Evolutionary conservation across 92 coral and sea anemone species (phyloP).

Genomic region (Blastomussa wellsi): DNA sequence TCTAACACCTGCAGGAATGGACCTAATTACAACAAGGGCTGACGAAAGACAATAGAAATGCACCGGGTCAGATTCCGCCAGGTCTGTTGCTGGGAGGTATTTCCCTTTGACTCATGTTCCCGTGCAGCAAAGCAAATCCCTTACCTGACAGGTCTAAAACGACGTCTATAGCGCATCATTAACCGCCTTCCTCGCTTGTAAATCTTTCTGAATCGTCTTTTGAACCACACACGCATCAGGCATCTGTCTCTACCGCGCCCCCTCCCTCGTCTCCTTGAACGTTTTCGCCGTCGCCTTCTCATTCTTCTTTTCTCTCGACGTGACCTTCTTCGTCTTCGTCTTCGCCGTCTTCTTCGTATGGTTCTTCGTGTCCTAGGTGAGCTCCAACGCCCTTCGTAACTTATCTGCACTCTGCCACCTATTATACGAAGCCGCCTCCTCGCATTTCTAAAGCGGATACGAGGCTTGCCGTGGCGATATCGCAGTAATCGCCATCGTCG

Average conservation of each 20-base stretch:
- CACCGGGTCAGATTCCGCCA: too few species aligned
- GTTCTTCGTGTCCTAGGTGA: constrained; percentile 8
- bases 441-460: constrained; percentile 6
- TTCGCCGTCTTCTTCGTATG: constrained; percentile 12
- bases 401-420: not conserved
- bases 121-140: not conserved
- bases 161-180: not conserved
- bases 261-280: constrained; percentile 1
- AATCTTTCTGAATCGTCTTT: constrained; percentile 9
- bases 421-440: not conserved
- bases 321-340: constrained; percentile 26
- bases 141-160: constrained; percentile 31
- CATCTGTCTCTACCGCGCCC: constrained; percentile 7
- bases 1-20: too few species aligned
- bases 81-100: not conserved
- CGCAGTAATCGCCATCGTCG: constrained; percentile 29
- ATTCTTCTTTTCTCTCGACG: constrained; percentile 24
- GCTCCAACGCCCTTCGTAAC: not conserved
- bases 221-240: constrained; percentile 14
- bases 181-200: constrained; percentile 18
- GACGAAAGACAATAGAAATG: too few species aligned
- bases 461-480: constrained; percentile 19
- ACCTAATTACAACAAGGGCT: too few species aligned
- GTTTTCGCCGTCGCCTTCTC: constrained; percentile 28
- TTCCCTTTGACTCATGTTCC: not conserved